Evolutionary conservation across 1,140 invertebrate species (phyloP).

Genomic region (Zaprionus vittiger): DNA sequence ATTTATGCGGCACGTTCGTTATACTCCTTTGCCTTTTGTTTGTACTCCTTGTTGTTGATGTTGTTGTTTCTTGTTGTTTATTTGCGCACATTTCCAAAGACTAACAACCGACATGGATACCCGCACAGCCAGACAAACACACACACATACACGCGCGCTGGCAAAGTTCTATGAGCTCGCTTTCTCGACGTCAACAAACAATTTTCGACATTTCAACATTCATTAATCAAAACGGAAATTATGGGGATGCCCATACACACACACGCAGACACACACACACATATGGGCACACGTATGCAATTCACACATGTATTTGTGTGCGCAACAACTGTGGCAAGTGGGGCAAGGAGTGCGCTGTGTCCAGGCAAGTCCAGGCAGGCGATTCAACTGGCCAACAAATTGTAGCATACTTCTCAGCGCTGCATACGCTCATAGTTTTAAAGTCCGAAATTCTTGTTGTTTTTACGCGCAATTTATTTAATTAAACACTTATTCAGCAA

Average conservation of each 20-base stretch:
- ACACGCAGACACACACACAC: neutral
- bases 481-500: neutral
- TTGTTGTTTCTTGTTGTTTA: constrained; percentile 33
- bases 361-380: neutral
- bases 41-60: constrained; percentile 30
- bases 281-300: neutral
- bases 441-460: neutral
- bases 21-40: constrained; percentile 33
- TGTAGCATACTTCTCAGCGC: constrained; percentile 40
- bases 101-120: constrained; percentile 37
- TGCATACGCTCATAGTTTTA: neutral
- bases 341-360: neutral
- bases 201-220: constrained; percentile 75
- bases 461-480: neutral
- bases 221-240: constrained; percentile 73
- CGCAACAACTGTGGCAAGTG: neutral
- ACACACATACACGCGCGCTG: constrained; percentile 16
- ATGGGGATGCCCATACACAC: constrained; percentile 41
- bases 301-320: constrained; percentile 1
- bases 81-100: constrained; percentile 47
- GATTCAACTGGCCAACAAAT: constrained; percentile 8
- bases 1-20: constrained; percentile 57
- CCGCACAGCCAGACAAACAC: constrained; percentile 7
- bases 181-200: constrained; percentile 60
- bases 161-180: constrained; percentile 31